Percentiles rank a stretch among this genome's conserved stretches.
Evolutionary conservation across 1,140 invertebrate genomes (phyloP).

Genomic region (Charaxes varanes): DNA sequence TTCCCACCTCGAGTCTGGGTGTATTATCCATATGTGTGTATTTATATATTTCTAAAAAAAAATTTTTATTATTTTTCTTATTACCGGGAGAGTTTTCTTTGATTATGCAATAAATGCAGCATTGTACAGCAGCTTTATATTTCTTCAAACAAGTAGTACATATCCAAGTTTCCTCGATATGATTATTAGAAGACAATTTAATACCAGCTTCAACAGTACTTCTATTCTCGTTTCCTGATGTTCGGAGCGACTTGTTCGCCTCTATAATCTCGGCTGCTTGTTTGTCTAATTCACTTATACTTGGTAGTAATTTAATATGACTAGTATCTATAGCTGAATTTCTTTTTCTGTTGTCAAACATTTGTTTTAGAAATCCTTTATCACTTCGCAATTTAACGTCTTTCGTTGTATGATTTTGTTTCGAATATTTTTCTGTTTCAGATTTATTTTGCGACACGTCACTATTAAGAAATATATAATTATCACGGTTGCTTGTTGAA

Average conservation of each 20-base stretch:
- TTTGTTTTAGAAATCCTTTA: conserved; percentile 60
- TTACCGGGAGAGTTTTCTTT: conserved; percentile 5
- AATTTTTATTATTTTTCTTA: conserved; percentile 4
- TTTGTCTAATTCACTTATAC: conserved; percentile 86
- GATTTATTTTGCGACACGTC: background rate
- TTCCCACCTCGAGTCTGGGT: no score
- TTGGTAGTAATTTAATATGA: conserved; percentile 78
- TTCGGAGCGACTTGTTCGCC: conserved; percentile 34
- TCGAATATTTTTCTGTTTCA: conserved; percentile 11
- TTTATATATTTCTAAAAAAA: no score
- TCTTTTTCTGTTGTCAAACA: conserved; percentile 61
- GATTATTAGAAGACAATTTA: background rate
- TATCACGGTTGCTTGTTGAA: conserved; percentile 9
- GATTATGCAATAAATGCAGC: conserved; percentile 40
- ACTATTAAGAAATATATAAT: conserved; percentile 1
- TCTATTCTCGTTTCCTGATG: conserved; percentile 1
- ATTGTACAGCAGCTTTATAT: conserved; percentile 36
- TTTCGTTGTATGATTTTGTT: conserved; percentile 22
- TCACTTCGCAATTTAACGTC: conserved; percentile 48
- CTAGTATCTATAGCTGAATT: conserved; percentile 46
- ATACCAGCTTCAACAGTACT: conserved; percentile 3
- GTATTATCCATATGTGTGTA: no score
- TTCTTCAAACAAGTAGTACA: conserved; percentile 50
- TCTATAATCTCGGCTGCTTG: conserved; percentile 85
- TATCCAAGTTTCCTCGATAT: conserved; percentile 34